Conservation (phyloP, 2,113 vertebrate genomes). For the Sphyrna mokarran region DNA sequence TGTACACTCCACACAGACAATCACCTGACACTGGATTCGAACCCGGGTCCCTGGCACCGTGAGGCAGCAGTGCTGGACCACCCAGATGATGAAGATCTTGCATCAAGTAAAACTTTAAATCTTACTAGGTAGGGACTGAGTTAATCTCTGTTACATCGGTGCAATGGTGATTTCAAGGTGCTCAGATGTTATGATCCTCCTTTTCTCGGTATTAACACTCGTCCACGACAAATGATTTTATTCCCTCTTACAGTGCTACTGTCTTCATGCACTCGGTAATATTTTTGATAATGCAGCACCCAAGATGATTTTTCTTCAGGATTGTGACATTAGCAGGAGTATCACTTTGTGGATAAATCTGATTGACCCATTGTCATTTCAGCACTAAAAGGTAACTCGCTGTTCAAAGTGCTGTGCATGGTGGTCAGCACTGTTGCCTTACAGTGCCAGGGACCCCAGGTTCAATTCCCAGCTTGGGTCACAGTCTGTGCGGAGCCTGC, state of each 20-base stretch:
- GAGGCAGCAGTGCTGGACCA: no score
- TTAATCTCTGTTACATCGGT: not conserved
- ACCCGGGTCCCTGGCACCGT: no score
- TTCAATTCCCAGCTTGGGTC: no score
- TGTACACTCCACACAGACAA: no score
- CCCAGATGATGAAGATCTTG: not conserved
- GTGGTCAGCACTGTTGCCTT: no score
- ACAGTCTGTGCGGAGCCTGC: no score
- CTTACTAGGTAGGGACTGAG: not conserved
- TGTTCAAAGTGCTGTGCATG: not conserved
- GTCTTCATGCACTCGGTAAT: not conserved
- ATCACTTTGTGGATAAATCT: not conserved
- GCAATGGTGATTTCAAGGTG: not conserved
- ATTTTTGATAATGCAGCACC: not conserved
- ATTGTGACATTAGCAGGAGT: not conserved
- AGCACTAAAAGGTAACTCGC: not conserved
- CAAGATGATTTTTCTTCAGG: not conserved
- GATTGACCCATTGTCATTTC: not conserved
- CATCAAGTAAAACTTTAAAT: not conserved
- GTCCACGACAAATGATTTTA: not conserved
- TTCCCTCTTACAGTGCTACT: not conserved
- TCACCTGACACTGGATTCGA: no score
- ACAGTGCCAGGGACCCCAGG: no score
- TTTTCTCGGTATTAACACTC: not conserved
- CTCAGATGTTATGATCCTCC: not conserved